phyloP scores from a whole-genome alignment of 2,113 vertebrate genomes.

The Hepsetus odoe region DNA sequence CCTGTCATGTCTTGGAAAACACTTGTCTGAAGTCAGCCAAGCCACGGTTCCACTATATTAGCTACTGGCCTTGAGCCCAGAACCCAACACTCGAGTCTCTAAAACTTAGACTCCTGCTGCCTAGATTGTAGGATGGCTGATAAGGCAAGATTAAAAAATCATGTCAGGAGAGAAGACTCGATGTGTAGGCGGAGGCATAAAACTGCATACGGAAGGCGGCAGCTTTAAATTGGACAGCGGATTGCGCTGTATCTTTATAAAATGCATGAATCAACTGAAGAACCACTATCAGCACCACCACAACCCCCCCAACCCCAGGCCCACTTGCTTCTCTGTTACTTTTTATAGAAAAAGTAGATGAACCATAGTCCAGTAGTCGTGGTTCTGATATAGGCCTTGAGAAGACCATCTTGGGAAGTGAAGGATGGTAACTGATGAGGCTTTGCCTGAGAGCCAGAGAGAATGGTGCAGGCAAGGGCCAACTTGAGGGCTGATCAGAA shows the following conservation, averaged over 20 bases:
- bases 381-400: constrained; percentile 42
- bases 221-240: constrained; percentile 66
- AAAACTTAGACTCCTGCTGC: background rate
- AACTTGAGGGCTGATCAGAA: constrained; percentile 8
- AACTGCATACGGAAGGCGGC: constrained; percentile 66
- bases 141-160: constrained; percentile 67
- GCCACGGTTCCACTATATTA: constrained; percentile 36
- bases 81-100: constrained; percentile 18
- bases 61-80: constrained; percentile 27
- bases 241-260: constrained; percentile 61
- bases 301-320: constrained; percentile 1
- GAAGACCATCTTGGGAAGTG: constrained; percentile 27
- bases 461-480: background rate
- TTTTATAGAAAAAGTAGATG: constrained; percentile 30
- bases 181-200: constrained; percentile 58
- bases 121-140: constrained; percentile 48
- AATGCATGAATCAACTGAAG: constrained; percentile 67
- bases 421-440: constrained; percentile 26
- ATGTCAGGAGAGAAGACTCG: constrained; percentile 57
- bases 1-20: background rate
- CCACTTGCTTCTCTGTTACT: constrained; percentile 53
- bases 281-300: constrained; percentile 42
- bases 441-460: constrained; percentile 39
- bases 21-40: constrained; percentile 21
- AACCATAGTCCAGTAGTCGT: constrained; percentile 25